These are phyloP conservation scores for Tylochromis polylepis DNA, from an alignment of 2,113 vertebrate genomes.

Conservation along the genomic window DNA sequence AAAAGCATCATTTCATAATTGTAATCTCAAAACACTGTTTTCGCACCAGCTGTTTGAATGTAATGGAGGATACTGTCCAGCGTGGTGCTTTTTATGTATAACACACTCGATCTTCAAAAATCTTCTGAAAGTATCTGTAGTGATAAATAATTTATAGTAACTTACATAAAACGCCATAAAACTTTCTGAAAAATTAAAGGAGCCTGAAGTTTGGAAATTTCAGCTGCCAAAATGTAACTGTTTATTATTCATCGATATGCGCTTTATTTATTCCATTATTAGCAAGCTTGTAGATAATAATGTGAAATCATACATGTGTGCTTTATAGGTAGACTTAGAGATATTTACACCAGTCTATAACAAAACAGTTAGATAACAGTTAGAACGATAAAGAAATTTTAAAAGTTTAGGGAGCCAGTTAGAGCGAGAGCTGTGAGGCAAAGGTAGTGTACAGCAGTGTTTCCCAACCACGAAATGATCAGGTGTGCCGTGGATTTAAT, in stretches of 20 bases:
- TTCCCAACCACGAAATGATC: too few relatives aligned
- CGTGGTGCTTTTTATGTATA: not conserved
- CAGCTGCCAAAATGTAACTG: too few relatives aligned
- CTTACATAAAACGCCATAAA: not conserved
- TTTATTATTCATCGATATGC: too few relatives aligned
- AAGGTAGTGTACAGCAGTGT: too few relatives aligned
- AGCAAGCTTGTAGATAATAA: not conserved
- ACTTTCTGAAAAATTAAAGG: not conserved
- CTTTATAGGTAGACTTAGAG: conserved; percentile 6
- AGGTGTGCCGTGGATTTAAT: too few relatives aligned
- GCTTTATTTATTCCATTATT: not conserved
- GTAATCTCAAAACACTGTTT: too few relatives aligned
- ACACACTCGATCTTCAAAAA: not conserved
- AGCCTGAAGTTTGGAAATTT: too few relatives aligned
- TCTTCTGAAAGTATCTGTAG: not conserved
- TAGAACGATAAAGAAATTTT: too few relatives aligned
- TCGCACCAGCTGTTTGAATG: not conserved
- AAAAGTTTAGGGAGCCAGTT: too few relatives aligned
- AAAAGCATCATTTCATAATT: too few relatives aligned
- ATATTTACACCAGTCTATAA: not conserved
- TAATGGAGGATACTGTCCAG: not conserved
- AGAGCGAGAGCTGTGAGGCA: too few relatives aligned
- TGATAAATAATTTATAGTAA: not conserved
- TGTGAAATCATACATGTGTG: not conserved
- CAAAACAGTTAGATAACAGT: too few relatives aligned